Percentiles rank a stretch among this genome's conserved stretches.
phyloP scores from a whole-genome alignment of 2,797 vertebrate genomes.

The Spatula clypeata region DNA sequence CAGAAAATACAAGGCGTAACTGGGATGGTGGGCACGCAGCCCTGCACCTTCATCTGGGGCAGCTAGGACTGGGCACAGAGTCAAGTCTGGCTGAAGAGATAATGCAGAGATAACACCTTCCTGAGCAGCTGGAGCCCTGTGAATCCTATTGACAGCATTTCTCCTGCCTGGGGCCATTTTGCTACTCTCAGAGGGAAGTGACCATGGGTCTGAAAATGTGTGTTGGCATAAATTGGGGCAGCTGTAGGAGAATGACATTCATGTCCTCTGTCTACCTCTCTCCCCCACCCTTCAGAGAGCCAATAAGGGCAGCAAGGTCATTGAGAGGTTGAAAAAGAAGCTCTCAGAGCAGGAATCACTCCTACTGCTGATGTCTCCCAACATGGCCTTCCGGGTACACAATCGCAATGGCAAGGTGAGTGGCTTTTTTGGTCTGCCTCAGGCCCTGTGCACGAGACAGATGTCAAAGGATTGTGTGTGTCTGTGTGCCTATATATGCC shows the following conservation, averaged over 20 bases:
- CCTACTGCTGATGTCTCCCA: slow-evolving; percentile 94
- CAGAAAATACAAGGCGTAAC: neutral
- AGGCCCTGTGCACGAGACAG: neutral
- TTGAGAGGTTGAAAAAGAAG: slow-evolving; percentile 95
- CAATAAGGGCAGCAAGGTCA: slow-evolving; percentile 91
- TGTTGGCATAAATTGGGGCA: neutral
- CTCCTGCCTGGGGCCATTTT: neutral
- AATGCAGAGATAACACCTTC: neutral
- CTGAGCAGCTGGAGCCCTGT: neutral
- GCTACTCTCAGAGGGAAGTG: neutral
- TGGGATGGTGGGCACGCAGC: neutral
- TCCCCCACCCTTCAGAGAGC: slow-evolving; percentile 86
- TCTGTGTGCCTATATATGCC: rapidly evolving
- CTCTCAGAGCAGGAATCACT: slow-evolving; percentile 94
- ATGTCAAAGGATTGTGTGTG: neutral
- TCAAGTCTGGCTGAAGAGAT: neutral
- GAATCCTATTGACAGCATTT: neutral
- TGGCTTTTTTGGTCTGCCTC: neutral
- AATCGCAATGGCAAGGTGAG: slow-evolving; percentile 95
- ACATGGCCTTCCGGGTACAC: slow-evolving; percentile 94
- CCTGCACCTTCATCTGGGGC: neutral
- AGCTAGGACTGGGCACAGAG: neutral
- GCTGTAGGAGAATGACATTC: neutral
- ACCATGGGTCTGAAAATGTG: neutral
- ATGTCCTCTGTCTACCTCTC: neutral